Evolutionary conservation across 1,140 invertebrate species (phyloP), one percentile per base, ranked within the genome.

Genomic region (Forficula auricularia): DNA sequence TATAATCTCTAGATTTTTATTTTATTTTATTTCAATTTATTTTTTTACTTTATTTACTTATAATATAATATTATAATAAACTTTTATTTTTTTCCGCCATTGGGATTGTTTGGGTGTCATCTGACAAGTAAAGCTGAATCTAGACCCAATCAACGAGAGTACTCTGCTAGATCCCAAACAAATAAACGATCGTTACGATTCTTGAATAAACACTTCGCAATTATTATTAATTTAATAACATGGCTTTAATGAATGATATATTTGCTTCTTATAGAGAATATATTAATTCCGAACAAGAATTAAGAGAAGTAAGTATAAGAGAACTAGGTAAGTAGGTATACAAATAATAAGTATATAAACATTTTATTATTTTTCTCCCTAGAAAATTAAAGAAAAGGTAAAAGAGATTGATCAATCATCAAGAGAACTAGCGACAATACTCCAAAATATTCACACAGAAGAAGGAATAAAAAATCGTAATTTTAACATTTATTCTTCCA

Each of bases 361-460:
- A 36, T 53, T 42, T 40, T 44, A 48, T 44, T 32, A 20, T 19
- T 32, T 19, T 30, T 42, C 43, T 48, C 41, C 53, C 58, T 45
- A 82, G 77, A 70, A 78, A 60, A 82, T 84, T 42, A 66, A 77
- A 37, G 54, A 59, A 19, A 67, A 70, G 42, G 72, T 79, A 1
- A 70, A 70, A 46, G 72, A 79, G 48, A 67, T 83, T 46, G 80
- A 85, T 51, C 75, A 76, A 50, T 61, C 62, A 43, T 61, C 71
- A 1, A 65, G 79, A 51, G 75, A 82, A 52, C 74, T 82, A 32
- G 56, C 70, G 19, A 77, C 75, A 43, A 60, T 67, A 42, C 54
- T 85, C n/a, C 79, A 83, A 59, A 64, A 70, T 31, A 79, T 85
- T 47, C 81, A 85, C 53, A 72, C 73, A 46, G 65, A 71, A 41